Conservation (phyloP, 2,888 invertebrate species). For the Hybos culiciformis region DNA sequence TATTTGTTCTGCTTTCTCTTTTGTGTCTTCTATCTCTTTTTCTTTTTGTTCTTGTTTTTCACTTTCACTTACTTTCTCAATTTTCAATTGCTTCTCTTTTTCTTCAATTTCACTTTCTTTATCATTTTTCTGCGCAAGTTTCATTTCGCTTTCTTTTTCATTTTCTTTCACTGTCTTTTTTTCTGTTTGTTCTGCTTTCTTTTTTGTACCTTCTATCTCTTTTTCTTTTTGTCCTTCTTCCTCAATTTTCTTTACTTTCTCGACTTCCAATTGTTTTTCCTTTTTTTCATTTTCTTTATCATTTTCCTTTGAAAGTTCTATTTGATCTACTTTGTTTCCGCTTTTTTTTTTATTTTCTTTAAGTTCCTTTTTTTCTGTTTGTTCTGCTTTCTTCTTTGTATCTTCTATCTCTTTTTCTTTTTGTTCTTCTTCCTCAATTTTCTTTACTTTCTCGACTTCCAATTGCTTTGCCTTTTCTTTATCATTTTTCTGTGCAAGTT, state of each 20-base stretch:
- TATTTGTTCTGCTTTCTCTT: slow-evolving; percentile 13
- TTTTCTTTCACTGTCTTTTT: slow-evolving; percentile 1
- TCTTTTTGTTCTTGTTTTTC: too few species aligned
- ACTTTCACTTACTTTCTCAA: too few species aligned
- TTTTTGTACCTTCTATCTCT: slow-evolving; percentile 1
- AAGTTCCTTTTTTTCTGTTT: slow-evolving; percentile 8
- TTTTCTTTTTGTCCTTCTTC: slow-evolving; percentile 9
- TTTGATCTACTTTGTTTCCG: background rate
- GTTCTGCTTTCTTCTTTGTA: slow-evolving; percentile 10
- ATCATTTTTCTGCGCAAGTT: background rate
- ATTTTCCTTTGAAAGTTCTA: background rate
- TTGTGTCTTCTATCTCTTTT: slow-evolving; percentile 12
- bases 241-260: slow-evolving; percentile 8
- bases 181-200: background rate
- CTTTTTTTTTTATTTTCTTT: background rate
- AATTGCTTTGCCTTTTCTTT: background rate
- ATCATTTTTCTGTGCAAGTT: slow-evolving; percentile 8
- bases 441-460: background rate
- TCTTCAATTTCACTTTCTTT: slow-evolving; percentile 14
- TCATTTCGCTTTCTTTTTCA: background rate
- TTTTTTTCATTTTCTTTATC: slow-evolving; percentile 3
- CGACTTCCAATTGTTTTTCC: too few species aligned
- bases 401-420: slow-evolving; percentile 5
- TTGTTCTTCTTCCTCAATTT: slow-evolving; percentile 3
- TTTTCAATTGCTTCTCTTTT: slow-evolving; percentile 1